Base-by-base conservation (phyloP, 2,888 invertebrate genomes). In the Pachycephus smyrnensis region DNA sequence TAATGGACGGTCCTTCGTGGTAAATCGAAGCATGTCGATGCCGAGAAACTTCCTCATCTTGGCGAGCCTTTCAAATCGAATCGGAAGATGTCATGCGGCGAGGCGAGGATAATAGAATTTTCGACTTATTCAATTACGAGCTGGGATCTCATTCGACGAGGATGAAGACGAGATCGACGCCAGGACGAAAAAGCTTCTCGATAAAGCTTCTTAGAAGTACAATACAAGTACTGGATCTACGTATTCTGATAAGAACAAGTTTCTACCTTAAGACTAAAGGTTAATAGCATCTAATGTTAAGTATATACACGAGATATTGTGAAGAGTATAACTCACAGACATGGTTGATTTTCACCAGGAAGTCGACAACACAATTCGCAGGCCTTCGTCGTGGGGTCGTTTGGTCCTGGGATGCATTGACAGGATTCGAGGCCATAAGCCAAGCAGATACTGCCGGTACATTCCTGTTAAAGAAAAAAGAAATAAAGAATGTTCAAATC, bases 391-490 rank as follows among this genome's bases (percentile, higher is more conserved):
- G 96, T 94, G 86, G 95, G 94, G 90, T 98, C 97, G 85, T 94
- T 95, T 75, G 95, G 94, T 68, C 95, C 95, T 11, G 97, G 95
- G 84, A 95, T 95, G 91, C 98, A 98, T 91, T 98, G 98, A 90
- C 99, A 99, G 68, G 98, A 98, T 92, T 98, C 97, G 92, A 99
- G 94, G 15, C 98, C 98, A 90, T 98, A 98, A 6, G 97, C 97
- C 85, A 98, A 94, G 93, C 99, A 99, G 89, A 99, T 98, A n/a
- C 98, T 98, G 1, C 98, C 98, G 0, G 98, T 98, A 90, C 99
- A 99, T 92, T 98, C 97, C 96, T 96, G 89, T 36, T 88, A 89
- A 84, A 83, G 76, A 80, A 83, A 80, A 76, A 73, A 78, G 76
- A 9, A 23, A 23, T 6, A 55, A 37, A 23, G 23, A 55, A 23